Conservation (phyloP, 2,797 vertebrate genomes). For the Melanotaenia boesemani region DNA sequence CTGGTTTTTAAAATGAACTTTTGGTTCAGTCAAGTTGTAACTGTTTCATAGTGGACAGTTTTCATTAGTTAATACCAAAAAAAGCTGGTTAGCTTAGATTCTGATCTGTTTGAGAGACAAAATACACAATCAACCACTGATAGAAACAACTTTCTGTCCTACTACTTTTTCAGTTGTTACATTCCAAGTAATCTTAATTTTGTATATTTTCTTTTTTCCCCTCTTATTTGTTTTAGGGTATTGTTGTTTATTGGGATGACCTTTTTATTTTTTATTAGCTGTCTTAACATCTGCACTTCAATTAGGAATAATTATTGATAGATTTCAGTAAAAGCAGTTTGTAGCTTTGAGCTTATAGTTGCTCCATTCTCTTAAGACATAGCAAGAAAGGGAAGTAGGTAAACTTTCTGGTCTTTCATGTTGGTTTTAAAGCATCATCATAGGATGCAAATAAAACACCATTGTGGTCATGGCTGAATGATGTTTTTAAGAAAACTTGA, state of each 20-base stretch:
- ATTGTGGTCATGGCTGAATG: background rate
- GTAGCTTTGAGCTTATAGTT: background rate
- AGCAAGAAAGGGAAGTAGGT: background rate
- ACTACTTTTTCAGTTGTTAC: background rate
- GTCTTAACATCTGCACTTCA: background rate
- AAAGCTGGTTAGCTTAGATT: background rate
- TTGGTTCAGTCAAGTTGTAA: too few species aligned
- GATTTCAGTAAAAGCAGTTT: background rate
- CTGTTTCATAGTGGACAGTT: background rate
- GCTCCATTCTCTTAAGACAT: background rate
- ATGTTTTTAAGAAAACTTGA: background rate
- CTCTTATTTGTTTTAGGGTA: background rate
- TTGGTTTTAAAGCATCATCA: background rate
- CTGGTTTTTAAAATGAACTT: background rate
- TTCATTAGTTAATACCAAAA: background rate
- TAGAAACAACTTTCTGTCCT: conserved; percentile 5
- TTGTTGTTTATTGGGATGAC: background rate
- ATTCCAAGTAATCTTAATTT: background rate
- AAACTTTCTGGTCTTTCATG: background rate
- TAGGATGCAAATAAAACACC: background rate
- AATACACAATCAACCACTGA: background rate
- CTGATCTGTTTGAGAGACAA: background rate
- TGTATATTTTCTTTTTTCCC: background rate
- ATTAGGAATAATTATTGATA: background rate
- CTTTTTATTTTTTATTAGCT: background rate